Evolutionary conservation across 2,888 invertebrate species (phyloP), one percentile per base, ranked within the genome.

Genomic region (Harpalus rufipes): DNA sequence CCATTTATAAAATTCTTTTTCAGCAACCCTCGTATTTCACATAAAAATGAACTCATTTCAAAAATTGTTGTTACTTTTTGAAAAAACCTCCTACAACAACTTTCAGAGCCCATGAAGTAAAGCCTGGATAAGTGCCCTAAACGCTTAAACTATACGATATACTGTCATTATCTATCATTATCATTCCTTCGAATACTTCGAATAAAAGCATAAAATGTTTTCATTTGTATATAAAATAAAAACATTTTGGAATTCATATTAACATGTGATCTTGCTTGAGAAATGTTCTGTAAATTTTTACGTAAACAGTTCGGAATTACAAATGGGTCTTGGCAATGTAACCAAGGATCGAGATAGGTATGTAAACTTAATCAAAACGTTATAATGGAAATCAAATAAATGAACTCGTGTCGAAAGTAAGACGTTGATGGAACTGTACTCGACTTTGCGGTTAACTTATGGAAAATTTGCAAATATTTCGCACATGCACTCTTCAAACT

Each of bases 331-430:
- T 63, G 63, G 63, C 63, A 63, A 1, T 12, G 12, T 18, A 10
- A 21, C 21, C 63, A 63, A 63, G 25, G 25, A 12, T 18, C 12
- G 7, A 63, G 63, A 32, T 63, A 18, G 63, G 63, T 63, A 18
- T 63, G 63, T 14, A 72, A 51, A 51, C 44, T 7, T 51, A 51
- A 7, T 51, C 44, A 12, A 51, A 51, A 12, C 10, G 72, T 44
- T 72, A 41, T 72, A 72, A 72, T 72, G 18, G 72, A 72, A 41
- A 72, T 72, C 8, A 44, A 72, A 72, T 72, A 72, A 41, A 72
- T 72, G 72, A 14, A 16, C 7, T 5, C 39, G 14, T 16, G 72
- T 72, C 72, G 39, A 16, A 16, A n/a, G 16, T n/a, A 7, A 72
- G 72, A 72, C 72, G 7, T 39, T 14, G 72, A 72, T 72, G 39